These are phyloP conservation scores for Falcunculus frontatus DNA, from an alignment of 2,113 vertebrate species.

Conservation along the genomic window DNA sequence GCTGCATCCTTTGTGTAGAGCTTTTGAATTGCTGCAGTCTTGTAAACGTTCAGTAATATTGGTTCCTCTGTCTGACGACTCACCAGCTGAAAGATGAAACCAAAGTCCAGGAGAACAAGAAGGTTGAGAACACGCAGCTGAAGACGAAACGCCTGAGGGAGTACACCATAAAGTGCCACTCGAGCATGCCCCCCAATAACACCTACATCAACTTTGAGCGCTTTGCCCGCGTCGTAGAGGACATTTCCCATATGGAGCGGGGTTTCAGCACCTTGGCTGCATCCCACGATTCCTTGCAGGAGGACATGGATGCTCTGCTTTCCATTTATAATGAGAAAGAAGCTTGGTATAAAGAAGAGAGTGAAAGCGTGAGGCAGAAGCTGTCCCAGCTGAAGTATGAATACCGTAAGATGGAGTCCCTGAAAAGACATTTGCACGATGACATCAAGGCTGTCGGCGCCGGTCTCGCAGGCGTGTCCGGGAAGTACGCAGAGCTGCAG, in stretches of 20 bases:
- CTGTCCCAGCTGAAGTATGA: slow-evolving; percentile 85
- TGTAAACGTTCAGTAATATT: slow-evolving; percentile 63
- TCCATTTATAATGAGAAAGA: slow-evolving; percentile 87
- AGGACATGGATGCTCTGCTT: slow-evolving; percentile 81
- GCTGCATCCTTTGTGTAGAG: slow-evolving; percentile 7
- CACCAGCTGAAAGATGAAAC: slow-evolving; percentile 71
- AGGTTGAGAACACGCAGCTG: slow-evolving; percentile 73
- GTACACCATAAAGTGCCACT: slow-evolving; percentile 86
- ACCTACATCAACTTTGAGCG: slow-evolving; percentile 86
- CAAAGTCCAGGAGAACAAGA: slow-evolving; percentile 60
- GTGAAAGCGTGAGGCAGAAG: slow-evolving; percentile 71
- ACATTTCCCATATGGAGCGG: slow-evolving; percentile 68
- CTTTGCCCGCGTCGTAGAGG: slow-evolving; percentile 80
- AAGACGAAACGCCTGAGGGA: slow-evolving; percentile 86
- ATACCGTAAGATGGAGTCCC: slow-evolving; percentile 77
- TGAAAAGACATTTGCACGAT: slow-evolving; percentile 77
- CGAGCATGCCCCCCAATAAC: slow-evolving; percentile 86
- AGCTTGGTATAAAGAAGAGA: slow-evolving; percentile 86
- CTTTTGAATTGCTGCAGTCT: not conserved
- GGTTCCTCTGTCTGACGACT: slow-evolving; percentile 80
- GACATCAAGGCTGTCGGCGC: slow-evolving; percentile 69
- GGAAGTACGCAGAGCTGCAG: slow-evolving; percentile 74
- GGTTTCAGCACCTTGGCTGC: slow-evolving; percentile 65
- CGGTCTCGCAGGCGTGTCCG: slow-evolving; percentile 59
- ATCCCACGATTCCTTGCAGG: slow-evolving; percentile 74